A percentile compares a stretch with the other conserved stretches of the same genome.
phyloP scores from a whole-genome alignment of 1,140 invertebrate species.

The Mamestra configurata region DNA sequence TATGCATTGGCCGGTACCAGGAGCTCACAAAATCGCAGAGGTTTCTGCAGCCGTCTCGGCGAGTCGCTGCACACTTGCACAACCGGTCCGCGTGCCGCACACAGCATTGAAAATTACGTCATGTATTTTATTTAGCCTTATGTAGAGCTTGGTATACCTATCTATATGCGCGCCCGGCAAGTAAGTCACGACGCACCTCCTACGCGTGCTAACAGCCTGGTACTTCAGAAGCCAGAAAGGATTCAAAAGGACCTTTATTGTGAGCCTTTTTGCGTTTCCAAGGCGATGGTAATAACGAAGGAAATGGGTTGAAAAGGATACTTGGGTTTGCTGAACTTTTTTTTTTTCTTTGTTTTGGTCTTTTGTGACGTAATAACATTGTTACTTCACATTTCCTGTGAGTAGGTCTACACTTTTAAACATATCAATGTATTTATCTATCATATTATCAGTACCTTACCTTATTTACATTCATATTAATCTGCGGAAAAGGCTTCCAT shows the following conservation, averaged over 20 bases:
- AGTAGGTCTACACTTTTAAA: not conserved
- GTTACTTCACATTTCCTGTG: not conserved
- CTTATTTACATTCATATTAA: not conserved
- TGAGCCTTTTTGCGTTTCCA: conserved; percentile 37
- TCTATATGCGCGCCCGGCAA: conserved; percentile 54
- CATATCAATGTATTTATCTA: not conserved
- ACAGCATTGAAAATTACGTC: conserved; percentile 79
- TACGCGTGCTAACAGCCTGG: conserved; percentile 69
- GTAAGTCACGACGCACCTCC: conserved; percentile 66
- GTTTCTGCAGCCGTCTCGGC: conserved; percentile 66
- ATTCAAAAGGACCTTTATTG: conserved; percentile 67
- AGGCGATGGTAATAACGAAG: not conserved
- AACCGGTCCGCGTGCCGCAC: conserved; percentile 70
- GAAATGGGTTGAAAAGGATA: conserved; percentile 5
- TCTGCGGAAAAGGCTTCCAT: not conserved
- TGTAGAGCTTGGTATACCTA: conserved; percentile 70
- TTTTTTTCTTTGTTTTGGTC: not conserved
- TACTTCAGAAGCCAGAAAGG: conserved; percentile 72
- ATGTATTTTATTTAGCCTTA: conserved; percentile 77
- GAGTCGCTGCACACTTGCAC: conserved; percentile 67
- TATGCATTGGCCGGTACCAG: conserved; percentile 63
- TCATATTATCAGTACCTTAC: too few relatives aligned
- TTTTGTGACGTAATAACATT: not conserved
- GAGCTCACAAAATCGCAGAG: conserved; percentile 64
- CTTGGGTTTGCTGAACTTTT: not conserved